Evolutionary conservation across 2,888 invertebrate genomes (phyloP).

Genomic region (Drosophila borealis): DNA sequence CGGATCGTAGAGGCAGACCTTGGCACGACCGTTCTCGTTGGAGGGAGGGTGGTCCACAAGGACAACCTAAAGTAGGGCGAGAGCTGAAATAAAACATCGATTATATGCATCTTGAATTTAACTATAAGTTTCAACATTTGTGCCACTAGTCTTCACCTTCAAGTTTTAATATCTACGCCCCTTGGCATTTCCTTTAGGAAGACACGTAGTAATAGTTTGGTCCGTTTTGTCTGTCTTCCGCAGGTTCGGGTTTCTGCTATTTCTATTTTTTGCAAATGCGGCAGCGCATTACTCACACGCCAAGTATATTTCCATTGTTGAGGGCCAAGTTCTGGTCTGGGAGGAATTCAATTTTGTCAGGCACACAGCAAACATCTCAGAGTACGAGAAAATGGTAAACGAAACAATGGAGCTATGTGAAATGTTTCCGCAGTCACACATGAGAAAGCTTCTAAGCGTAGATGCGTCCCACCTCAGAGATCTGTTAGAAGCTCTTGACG

Average conservation of each 20-base stretch:
- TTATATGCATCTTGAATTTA: not conserved
- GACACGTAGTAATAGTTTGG: not conserved
- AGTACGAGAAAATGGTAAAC: no score
- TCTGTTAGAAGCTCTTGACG: no score
- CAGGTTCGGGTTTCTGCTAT: not conserved
- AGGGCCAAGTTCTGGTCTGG: no score
- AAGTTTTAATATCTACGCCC: not conserved
- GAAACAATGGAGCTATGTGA: no score
- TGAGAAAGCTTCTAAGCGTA: no score
- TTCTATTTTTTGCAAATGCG: not conserved
- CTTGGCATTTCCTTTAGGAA: not conserved
- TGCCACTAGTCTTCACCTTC: not conserved
- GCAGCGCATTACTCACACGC: slow-evolving; percentile 1
- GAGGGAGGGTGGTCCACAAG: not conserved
- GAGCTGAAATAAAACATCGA: not conserved
- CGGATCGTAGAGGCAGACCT: not conserved
- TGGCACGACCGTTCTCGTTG: not conserved
- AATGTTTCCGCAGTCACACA: no score
- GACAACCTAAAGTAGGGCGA: slow-evolving; percentile 2
- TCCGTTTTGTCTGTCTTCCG: slow-evolving; percentile 1
- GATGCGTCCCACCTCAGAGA: no score
- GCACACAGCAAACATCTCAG: no score
- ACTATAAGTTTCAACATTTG: not conserved
- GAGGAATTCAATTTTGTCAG: no score
- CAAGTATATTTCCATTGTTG: not conserved